Percentiles rank a stretch among this genome's conserved stretches.
Evolutionary conservation across 2,888 invertebrate genomes (phyloP).

Genomic region (Conomelus anceps): DNA sequence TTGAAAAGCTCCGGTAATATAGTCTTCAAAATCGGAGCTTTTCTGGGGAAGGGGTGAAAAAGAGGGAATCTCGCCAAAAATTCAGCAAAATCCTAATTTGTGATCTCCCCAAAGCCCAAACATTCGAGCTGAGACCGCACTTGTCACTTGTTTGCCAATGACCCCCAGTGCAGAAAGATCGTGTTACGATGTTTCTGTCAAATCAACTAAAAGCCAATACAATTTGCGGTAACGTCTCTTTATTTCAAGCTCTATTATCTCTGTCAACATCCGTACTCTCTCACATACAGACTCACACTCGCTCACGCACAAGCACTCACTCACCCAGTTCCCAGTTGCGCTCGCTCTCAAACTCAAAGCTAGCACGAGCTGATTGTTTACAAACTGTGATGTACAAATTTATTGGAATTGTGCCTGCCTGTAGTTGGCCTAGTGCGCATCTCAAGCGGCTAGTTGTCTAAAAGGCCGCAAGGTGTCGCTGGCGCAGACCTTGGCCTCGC

Average conservation of each 20-base stretch:
- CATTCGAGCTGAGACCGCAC: no score
- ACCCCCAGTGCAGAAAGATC: no score
- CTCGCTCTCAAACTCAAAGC: background rate
- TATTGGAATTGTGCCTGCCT: background rate
- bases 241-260: background rate
- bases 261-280: background rate
- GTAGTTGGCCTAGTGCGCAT: background rate
- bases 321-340: no score
- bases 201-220: background rate
- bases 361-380: background rate
- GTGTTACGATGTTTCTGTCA: background rate
- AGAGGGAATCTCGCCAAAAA: no score
- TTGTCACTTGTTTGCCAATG: no score
- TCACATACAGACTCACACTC: no score
- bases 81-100: no score
- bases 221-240: background rate
- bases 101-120: no score
- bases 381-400: background rate
- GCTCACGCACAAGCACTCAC: background rate
- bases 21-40: no score
- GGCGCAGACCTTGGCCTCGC: background rate
- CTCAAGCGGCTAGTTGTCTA: background rate
- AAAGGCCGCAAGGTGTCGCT: background rate
- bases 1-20: no score
- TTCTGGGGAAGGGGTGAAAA: no score